Percentiles rank a stretch among this genome's conserved stretches.
Evolutionary conservation across 2,113 vertebrate genomes (phyloP).

Genomic region (Speoplatyrhinus poulsoni): DNA sequence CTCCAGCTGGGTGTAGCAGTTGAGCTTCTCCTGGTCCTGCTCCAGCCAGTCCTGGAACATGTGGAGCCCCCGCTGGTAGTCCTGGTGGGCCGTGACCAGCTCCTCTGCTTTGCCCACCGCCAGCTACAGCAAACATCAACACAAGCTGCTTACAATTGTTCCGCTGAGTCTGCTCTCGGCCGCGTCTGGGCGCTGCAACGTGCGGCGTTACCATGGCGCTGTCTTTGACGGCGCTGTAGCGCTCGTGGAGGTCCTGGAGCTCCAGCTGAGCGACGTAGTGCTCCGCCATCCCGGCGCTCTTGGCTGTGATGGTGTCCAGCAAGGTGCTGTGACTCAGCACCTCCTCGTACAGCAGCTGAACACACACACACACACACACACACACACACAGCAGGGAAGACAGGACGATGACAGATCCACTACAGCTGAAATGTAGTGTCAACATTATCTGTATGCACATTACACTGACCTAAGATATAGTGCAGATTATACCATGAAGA

Average conservation of each 20-base stretch:
- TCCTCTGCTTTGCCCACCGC: conserved; percentile 85
- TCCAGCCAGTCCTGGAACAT: conserved; percentile 91
- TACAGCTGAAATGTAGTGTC: too few species aligned
- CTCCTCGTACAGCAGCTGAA: conserved; percentile 90
- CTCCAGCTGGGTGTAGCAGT: conserved; percentile 81
- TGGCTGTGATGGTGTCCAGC: conserved; percentile 87
- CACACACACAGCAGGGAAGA: conserved; percentile 6
- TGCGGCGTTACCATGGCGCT: conserved; percentile 79
- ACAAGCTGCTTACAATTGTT: background rate
- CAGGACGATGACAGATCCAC: too few species aligned
- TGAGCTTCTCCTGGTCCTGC: conserved; percentile 87
- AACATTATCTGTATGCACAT: background rate
- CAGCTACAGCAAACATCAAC: conserved; percentile 70
- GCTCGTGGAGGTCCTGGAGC: conserved; percentile 93
- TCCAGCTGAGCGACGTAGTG: conserved; percentile 90
- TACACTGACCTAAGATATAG: background rate
- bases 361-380: conserved; percentile 9
- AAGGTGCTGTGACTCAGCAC: conserved; percentile 85
- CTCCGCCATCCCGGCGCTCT: conserved; percentile 87
- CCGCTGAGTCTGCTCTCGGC: background rate
- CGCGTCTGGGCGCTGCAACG: background rate
- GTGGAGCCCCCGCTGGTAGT: conserved; percentile 88
- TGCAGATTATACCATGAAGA: background rate
- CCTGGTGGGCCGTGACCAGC: conserved; percentile 85
- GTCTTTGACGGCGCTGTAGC: conserved; percentile 82